Conservation (phyloP, 64 coral and sea anemone species). For the Stichodactyla helianthus region DNA sequence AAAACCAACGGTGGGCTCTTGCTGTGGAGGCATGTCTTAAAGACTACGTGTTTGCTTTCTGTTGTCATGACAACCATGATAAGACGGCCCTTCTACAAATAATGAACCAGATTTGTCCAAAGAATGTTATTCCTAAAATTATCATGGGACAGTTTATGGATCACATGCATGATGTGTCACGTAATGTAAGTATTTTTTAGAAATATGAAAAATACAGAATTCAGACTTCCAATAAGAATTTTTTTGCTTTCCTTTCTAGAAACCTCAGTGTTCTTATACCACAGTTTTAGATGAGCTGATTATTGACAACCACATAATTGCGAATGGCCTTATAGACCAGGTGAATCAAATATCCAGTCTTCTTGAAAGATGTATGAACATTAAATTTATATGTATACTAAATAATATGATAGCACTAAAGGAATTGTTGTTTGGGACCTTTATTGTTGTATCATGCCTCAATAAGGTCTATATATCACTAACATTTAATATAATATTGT, state of each 20-base stretch:
- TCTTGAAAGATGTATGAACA: background rate
- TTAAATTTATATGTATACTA: too few relatives aligned
- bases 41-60: slow-evolving; percentile 55
- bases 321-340: slow-evolving; percentile 98
- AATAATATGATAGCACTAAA: too few relatives aligned
- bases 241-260: slow-evolving; percentile 35
- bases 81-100: slow-evolving; percentile 49
- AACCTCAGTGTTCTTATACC: slow-evolving; percentile 62
- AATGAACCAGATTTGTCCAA: slow-evolving; percentile 33
- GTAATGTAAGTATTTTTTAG: slow-evolving; percentile 33
- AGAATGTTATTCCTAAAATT: slow-evolving; percentile 57
- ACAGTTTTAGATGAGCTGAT: slow-evolving; percentile 80
- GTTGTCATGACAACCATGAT: slow-evolving; percentile 87
- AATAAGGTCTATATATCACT: too few relatives aligned
- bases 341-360: background rate
- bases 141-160: slow-evolving; percentile 89
- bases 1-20: slow-evolving; percentile 75
- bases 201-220: background rate
- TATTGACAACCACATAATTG: slow-evolving; percentile 70
- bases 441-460: too few relatives aligned
- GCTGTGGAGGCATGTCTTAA: slow-evolving; percentile 83
- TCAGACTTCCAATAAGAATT: too few relatives aligned
- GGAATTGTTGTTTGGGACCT: too few relatives aligned
- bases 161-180: slow-evolving; percentile 70
- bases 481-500: background rate